Evolutionary conservation across 2,888 invertebrate species (phyloP).

Genomic region (Stenurella melanura): DNA sequence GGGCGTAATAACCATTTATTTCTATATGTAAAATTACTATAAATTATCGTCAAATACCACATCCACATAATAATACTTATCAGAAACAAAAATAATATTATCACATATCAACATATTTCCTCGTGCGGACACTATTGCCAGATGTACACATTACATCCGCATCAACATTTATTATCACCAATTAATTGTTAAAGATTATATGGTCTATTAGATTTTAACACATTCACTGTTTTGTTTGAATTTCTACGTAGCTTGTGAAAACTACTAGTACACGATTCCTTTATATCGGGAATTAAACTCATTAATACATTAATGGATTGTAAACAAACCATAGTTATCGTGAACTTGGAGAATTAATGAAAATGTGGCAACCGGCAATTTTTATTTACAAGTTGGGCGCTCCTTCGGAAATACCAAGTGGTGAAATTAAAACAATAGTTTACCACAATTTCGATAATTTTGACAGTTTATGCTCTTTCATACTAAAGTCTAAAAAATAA

Average conservation of each 20-base stretch:
- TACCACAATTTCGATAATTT: background rate
- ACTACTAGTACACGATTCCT: background rate
- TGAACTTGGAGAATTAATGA: background rate
- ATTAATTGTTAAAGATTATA: background rate
- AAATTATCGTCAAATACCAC: slow-evolving; percentile 51
- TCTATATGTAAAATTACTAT: slow-evolving; percentile 27
- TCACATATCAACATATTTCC: slow-evolving; percentile 43
- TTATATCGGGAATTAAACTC: too few species aligned
- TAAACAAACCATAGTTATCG: background rate
- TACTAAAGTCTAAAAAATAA: background rate
- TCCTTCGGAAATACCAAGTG: slow-evolving; percentile 45
- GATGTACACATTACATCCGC: background rate
- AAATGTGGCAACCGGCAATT: slow-evolving; percentile 40
- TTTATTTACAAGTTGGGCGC: slow-evolving; percentile 40
- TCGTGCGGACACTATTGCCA: slow-evolving; percentile 21
- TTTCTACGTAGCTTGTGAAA: background rate
- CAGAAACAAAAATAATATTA: slow-evolving; percentile 43
- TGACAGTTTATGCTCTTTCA: background rate
- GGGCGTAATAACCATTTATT: slow-evolving; percentile 33
- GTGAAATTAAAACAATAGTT: background rate
- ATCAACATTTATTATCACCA: background rate
- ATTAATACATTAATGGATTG: background rate
- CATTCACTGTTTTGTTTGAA: background rate
- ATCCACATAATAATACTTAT: slow-evolving; percentile 52
- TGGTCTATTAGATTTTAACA: background rate